Percentiles rank a stretch among this genome's conserved stretches.
Evolutionary conservation across 2,888 invertebrate species (phyloP).

Genomic region (Tipula vernalis): DNA sequence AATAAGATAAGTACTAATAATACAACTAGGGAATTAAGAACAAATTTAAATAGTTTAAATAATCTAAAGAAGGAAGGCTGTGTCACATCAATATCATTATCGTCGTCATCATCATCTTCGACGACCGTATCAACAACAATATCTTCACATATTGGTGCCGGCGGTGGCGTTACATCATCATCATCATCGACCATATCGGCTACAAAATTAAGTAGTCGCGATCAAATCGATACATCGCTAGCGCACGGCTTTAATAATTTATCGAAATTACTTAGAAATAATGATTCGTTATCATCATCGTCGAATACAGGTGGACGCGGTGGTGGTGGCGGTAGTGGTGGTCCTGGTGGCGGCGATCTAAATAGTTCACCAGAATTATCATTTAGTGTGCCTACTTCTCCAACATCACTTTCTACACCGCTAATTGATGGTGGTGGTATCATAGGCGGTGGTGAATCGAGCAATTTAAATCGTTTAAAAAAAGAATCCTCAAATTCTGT

Average conservation of each 20-base stretch:
- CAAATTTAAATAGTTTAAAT: slow-evolving; percentile 27
- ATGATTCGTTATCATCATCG: slow-evolving; percentile 26
- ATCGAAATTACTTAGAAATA: not conserved
- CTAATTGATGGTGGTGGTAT: slow-evolving; percentile 25
- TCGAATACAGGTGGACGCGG: slow-evolving; percentile 31
- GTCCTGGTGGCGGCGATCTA: slow-evolving; percentile 17
- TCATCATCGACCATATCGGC: not conserved
- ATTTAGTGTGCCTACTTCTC: slow-evolving; percentile 37
- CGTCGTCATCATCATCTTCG: not conserved
- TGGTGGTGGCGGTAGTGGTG: not conserved
- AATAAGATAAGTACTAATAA: slow-evolving; percentile 17
- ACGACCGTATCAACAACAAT: not conserved
- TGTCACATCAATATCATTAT: slow-evolving; percentile 7
- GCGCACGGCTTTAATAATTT: slow-evolving; percentile 23
- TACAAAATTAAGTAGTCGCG: not conserved
- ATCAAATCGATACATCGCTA: slow-evolving; percentile 23
- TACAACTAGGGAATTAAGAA: slow-evolving; percentile 19
- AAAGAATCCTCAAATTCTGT: slow-evolving; percentile 44
- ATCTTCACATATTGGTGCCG: not conserved
- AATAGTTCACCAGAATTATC: slow-evolving; percentile 31
- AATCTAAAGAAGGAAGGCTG: slow-evolving; percentile 19
- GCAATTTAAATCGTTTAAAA: not conserved
- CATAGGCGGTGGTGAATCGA: not conserved
- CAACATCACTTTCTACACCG: slow-evolving; percentile 37
- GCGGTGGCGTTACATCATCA: not conserved